Evolutionary conservation across 2,113 vertebrate genomes (phyloP).

Genomic region (Nothocercus julius): DNA sequence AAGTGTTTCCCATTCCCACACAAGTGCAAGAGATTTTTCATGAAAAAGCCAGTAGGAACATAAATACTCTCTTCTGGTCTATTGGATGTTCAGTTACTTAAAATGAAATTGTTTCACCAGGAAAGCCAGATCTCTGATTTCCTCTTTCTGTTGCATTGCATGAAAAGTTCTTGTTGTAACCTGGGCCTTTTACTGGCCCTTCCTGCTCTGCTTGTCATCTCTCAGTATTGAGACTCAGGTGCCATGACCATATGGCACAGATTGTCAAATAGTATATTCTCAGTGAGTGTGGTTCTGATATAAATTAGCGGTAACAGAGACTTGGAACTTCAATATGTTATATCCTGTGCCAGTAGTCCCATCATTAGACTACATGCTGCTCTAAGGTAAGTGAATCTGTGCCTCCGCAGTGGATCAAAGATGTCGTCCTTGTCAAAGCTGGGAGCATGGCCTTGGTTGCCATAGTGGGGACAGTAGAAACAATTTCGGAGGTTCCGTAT

Average conservation of each 20-base stretch:
- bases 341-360: fast-evolving
- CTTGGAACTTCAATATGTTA: neutral
- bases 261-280: neutral
- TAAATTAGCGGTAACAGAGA: neutral
- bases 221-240: neutral
- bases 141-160: neutral
- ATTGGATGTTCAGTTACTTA: neutral
- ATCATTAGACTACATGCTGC: neutral
- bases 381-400: neutral
- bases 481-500: neutral
- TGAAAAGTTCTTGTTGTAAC: neutral
- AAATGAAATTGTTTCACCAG: neutral
- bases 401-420: neutral
- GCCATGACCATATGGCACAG: neutral
- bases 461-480: neutral
- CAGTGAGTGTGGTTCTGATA: neutral
- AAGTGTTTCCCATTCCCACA: neutral
- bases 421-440: neutral
- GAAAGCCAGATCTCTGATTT: neutral
- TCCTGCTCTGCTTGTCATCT: neutral
- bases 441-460: neutral
- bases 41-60: neutral
- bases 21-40: neutral
- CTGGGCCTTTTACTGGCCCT: neutral
- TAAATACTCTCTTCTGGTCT: neutral